Evolutionary conservation across 2,113 vertebrate species (phyloP), one percentile per base, ranked within the genome.

Genomic region (Agelaius phoeniceus): DNA sequence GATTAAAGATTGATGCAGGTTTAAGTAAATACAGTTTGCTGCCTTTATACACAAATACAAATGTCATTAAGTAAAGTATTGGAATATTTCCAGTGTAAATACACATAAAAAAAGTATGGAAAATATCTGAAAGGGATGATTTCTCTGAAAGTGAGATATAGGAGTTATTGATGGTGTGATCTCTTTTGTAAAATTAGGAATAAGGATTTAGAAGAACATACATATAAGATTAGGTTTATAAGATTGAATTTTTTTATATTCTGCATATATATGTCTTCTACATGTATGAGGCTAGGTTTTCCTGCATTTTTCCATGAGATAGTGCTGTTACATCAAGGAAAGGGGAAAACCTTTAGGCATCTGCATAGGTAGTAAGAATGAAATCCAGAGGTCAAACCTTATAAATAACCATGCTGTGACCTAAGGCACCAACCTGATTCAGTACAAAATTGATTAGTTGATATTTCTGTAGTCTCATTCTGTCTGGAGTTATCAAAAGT

Each of bases 401-500:
- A 27, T 63, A 87, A 71, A 95, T 73, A 95, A 57, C 13, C 11
- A 22, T 31, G 14, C 21, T 84, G 52, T 78, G 39, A 68, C 79
- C 62, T 82, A 82, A 87, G 31, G 55, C 49, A 91, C 54, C 44
- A 63, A 79, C 71, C 43, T 72, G 87, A 54, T 92, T 89, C 51
- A 74, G 65, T 84, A 76, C 85, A 69, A 90, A 92, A 92, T 43
- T 58, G 69, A 91, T 96, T 90, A 93, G 55, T 51, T 82, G 80
- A 66, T 90, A 93, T 90, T 87, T 90, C 59, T 95, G 41, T 88
- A 85, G 62, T 72, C 75, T 90, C 75, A 68, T 75, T 96, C 62
- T 84, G 59, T 77, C 65, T 84, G 88, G 59, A 92, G n/a, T 85
- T 93, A 87, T 76, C 54, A 85, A 79, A 91, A 94, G 26, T 73